Evolutionary conservation across 2,888 invertebrate genomes (phyloP), one percentile per base, ranked within the genome.

Genomic region (Blomia tropicalis): DNA sequence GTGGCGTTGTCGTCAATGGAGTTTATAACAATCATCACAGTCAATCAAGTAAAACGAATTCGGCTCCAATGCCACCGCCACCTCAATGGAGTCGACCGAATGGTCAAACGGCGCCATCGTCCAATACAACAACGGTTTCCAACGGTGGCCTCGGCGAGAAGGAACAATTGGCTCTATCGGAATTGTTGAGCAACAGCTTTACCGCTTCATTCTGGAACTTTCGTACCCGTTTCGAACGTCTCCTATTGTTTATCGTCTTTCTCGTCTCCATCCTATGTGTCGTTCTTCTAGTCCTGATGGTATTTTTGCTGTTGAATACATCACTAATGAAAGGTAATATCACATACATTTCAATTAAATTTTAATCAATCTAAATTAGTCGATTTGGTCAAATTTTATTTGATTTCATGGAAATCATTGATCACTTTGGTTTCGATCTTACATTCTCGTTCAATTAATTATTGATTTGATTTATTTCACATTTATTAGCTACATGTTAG

Each of bases 161-260:
- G 51, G 51, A 47, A n/a, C 51, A 47, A 27, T 27, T 47, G 51
- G 56, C 56, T n/a, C 29, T 56, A 2, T 27, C 3, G 14, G 56
- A 56, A 19, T 36, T 56, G 29, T 3, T 56, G 19, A 2, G 19
- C 3, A 23, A 56, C 25, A 56, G 14, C 25, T 56, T 56, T 4
- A 3, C 2, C 25, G 25, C 56, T 14, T 62, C 62, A 7, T 62
- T 56, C 25, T 62, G 62, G 62, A 62, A 58, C 14, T 62, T 62
- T 43, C 41, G 62, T 27, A 58, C 62, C 4, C 36, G 62, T 25
- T 62, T 62, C 36, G 62, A 62, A 22, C 36, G 58, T 23, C 27
- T 58, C 11, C 22, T 62, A 23, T 17, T 62, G 25, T 25, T 62
- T 14, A n/a, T 62, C 1, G 44, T 58, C 4, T 58, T 62, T 19